Percentiles rank a stretch among this genome's conserved stretches.
These are phyloP conservation scores for Metridium senile DNA, from an alignment of 92 coral and sea anemone genomes.

Conservation along the genomic window DNA sequence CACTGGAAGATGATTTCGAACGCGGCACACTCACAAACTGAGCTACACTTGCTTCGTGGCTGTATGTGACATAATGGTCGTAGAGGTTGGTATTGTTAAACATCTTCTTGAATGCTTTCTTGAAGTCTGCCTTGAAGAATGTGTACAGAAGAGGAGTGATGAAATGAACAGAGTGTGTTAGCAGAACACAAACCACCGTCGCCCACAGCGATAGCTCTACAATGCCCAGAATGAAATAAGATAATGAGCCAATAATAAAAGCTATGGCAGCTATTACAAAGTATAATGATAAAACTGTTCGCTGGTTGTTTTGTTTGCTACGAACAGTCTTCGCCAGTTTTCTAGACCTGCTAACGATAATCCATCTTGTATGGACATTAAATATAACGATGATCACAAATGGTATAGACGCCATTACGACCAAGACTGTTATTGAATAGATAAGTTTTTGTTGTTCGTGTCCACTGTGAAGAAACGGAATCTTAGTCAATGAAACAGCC, in stretches of 20 bases:
- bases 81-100: neutral
- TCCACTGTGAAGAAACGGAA: constrained; percentile 55
- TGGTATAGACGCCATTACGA: constrained; percentile 51
- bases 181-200: constrained; percentile 14
- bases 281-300: constrained; percentile 52
- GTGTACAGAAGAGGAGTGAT: constrained; percentile 77
- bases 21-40: no score
- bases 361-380: constrained; percentile 55
- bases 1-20: no score
- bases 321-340: neutral
- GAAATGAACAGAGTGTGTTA: constrained; percentile 68
- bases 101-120: neutral
- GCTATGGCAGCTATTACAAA: constrained; percentile 53
- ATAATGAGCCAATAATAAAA: constrained; percentile 72
- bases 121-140: constrained; percentile 76
- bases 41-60: no score
- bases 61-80: no score
- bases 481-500: constrained; percentile 34
- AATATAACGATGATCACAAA: constrained; percentile 48
- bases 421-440: constrained; percentile 45
- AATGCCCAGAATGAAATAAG: constrained; percentile 58
- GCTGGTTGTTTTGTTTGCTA: constrained; percentile 12
- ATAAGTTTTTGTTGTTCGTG: constrained; percentile 13
- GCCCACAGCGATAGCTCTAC: constrained; percentile 11
- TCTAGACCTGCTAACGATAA: constrained; percentile 44